Evolutionary conservation across 2,113 vertebrate species (phyloP), one percentile per base, ranked within the genome.

Genomic region (Mus spicilegus): DNA sequence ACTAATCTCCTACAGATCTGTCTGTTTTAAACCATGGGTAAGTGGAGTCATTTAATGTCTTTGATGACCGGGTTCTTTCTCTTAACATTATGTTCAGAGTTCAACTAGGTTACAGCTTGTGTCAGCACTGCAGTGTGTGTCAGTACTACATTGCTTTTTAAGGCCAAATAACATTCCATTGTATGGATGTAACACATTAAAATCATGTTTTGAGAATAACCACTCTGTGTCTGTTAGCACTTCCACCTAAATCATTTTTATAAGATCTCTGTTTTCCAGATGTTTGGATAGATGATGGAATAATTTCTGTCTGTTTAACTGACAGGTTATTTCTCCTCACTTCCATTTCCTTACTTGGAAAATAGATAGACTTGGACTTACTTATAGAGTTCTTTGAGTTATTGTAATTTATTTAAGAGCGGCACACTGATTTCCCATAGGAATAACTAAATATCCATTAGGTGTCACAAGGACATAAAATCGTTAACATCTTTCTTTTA

Each of bases 381-480:
- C 58, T 84, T 70, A 46, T 0, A 81, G 51, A 92, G 30, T 86
- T 87, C 87, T n/a, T 87, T 87, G 28, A 46, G 49, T 91, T 56
- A 69, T 85, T 61, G 42, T 69, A 91, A 70, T 92, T 85, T 87
- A 89, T 92, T 63, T 73, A 91, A 93, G 28, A 92, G n/a, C 26
- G 90, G 51, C 33, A 5, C 12, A 84, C 26, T 87, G 33, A 90
- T 49, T 90, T 77, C 85, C 54, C 85, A 90, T 4, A 89, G 91
- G 56, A 92, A 77, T 46, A 89, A 49, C 3, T 96, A 92, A 89
- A 54, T 90, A 92, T 82, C 90, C 39, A 91, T 86, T 81, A 88
- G 22, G 26, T 42, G 33, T 86, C 58, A 78, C 6, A 30, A 93
- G 26, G 39, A 86, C 39, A 92, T 90, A 95, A 93, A 95, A 96